phyloP scores from a whole-genome alignment of 2,888 invertebrate genomes.

The Orthosia gothica region DNA sequence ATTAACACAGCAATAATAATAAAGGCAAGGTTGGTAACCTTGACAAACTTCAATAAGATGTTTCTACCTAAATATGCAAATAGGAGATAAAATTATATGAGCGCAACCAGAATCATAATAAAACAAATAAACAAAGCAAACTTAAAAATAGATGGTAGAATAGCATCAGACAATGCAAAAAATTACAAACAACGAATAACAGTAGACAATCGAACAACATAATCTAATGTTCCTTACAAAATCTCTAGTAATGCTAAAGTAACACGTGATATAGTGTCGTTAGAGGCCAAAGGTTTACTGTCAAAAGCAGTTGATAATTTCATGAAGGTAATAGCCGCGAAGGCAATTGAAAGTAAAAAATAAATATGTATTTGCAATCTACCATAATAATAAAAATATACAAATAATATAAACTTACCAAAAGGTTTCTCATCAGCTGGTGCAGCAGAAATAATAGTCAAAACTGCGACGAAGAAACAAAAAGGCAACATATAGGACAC shows the following conservation, averaged over 20 bases:
- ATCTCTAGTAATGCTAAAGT: not conserved
- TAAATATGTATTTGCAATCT: too few species aligned
- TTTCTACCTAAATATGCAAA: not conserved
- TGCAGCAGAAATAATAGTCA: constrained; percentile 30
- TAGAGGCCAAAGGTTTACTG: not conserved
- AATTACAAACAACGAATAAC: not conserved
- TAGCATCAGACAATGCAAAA: not conserved
- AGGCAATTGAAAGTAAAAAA: too few species aligned
- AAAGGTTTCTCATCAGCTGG: constrained; percentile 35
- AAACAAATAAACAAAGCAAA: constrained; percentile 4
- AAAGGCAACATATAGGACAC: constrained; percentile 30
- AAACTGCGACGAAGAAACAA: constrained; percentile 30
- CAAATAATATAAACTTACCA: constrained; percentile 23
- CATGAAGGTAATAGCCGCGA: too few species aligned
- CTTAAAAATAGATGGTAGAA: too few species aligned
- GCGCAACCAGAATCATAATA: not conserved
- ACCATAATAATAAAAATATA: too few species aligned
- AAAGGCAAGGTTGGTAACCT: too few species aligned
- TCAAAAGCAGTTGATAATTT: too few species aligned
- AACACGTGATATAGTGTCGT: not conserved
- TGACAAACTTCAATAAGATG: not conserved
- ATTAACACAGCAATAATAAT: too few species aligned
- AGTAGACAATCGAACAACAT: too few species aligned
- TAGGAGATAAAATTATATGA: not conserved
- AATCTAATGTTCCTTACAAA: too few species aligned